Base-by-base conservation (phyloP, 2,113 vertebrate genomes). In the Heterocephalus glaber region DNA sequence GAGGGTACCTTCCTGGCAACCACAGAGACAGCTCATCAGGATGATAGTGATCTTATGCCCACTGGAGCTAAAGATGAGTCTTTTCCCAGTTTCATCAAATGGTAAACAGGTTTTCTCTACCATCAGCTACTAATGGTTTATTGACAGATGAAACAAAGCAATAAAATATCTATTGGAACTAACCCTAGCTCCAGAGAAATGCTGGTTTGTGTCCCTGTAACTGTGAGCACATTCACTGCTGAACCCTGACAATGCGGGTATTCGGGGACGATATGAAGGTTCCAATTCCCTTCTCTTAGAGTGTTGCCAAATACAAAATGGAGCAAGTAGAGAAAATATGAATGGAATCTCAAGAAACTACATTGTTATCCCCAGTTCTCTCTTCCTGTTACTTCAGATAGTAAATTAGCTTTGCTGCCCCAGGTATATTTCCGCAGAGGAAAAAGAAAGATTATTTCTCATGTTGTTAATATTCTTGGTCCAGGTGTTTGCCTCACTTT, bases 391-490 rank as follows among this genome's bases (percentile, higher is more conserved):
- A 90, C 8, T 20, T 35, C 9, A 88, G 20, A 41, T 1, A 47
- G 28, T 33, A 92, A 95, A 65, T 65, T 70, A 88, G 8, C 12
- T 16, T 82, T 11, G n/a, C 16, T 74, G 81, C 52, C 58, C 47
- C 26, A 49, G 19, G 7, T 66, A 11, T 76, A 41, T 41, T 60
- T 49, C 58, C 22, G 33, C 20, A 44, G n/a, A 70, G 6, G 52
- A 66, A 86, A n/a, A 56, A 83, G 58, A 86, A 28, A 94, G 44
- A 49, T 10, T 44, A 35, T 90, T 65, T 82, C 49, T 83, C 66
- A 66, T 47, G 14, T 61, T 90, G 56, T 4, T 94, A 35, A 79
- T 66, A 95, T 58, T 70, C 26, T 96, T 95, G 30, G n/a, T 95
- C 24, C 20, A 61, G 82, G 28, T 77, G 13, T 74, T 28, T 9